Evolutionary conservation across 2,113 vertebrate genomes (phyloP).

Genomic region (Pachyramphus minor): DNA sequence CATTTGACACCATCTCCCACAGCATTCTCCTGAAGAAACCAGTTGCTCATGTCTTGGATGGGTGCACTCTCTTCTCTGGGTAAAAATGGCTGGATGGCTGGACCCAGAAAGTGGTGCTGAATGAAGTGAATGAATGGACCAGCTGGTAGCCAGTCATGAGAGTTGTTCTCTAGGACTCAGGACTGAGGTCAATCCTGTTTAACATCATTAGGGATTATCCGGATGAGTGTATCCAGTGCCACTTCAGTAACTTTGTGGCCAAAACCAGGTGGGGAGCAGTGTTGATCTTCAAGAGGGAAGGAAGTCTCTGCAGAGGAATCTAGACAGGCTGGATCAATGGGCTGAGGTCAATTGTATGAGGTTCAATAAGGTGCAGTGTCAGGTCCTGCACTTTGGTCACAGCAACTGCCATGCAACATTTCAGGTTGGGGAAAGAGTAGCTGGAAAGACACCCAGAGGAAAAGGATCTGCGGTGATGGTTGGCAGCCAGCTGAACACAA

Average conservation of each 20-base stretch:
- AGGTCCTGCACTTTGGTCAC: not conserved
- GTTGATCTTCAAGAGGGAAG: not conserved
- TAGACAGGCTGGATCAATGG: not conserved
- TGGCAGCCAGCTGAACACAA: not conserved
- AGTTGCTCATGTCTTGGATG: not conserved
- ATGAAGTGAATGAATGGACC: not conserved
- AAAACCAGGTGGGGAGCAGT: too few relatives aligned
- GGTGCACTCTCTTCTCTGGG: not conserved
- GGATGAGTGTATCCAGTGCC: rapidly evolving
- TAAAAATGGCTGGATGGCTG: not conserved
- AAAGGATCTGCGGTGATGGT: rapidly evolving
- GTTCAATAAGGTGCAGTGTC: not conserved
- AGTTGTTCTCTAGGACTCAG: not conserved
- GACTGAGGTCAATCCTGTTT: not conserved
- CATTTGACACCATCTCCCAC: rapidly evolving
- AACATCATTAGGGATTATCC: not conserved
- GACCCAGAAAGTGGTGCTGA: not conserved
- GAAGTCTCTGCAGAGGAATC: not conserved
- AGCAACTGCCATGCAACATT: not conserved
- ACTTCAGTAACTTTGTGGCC: rapidly evolving
- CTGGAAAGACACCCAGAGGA: not conserved
- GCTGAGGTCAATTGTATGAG: not conserved
- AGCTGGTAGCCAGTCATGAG: too few relatives aligned
- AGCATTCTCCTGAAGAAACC: not conserved
- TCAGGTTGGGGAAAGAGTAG: not conserved